These are phyloP conservation scores for Sinocyclocheilus maitianheensis DNA, from an alignment of 2,113 vertebrate species.

Conservation along the genomic window DNA sequence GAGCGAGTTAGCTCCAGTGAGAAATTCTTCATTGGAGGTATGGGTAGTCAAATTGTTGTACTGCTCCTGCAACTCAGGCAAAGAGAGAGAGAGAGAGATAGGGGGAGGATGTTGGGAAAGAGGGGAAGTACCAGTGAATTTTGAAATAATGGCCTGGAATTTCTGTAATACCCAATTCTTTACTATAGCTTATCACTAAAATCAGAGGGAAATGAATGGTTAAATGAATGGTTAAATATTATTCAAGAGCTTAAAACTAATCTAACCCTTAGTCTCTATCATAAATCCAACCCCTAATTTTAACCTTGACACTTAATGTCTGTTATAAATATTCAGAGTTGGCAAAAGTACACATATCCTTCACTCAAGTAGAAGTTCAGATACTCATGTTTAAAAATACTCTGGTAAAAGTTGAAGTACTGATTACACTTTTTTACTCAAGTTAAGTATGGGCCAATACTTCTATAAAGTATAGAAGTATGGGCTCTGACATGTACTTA, in stretches of 20 bases:
- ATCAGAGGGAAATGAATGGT: background rate
- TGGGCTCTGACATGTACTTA: too few relatives aligned
- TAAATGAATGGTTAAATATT: background rate
- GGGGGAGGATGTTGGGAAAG: conserved; percentile 9
- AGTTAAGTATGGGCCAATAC: too few relatives aligned
- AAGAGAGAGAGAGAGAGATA: background rate
- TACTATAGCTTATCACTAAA: background rate
- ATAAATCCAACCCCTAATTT: background rate
- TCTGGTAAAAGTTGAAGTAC: too few relatives aligned
- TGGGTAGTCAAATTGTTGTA: conserved; percentile 74
- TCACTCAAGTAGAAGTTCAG: too few relatives aligned
- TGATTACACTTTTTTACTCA: too few relatives aligned
- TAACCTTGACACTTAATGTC: too few relatives aligned
- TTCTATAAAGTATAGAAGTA: too few relatives aligned
- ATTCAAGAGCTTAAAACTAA: background rate
- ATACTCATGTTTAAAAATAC: too few relatives aligned
- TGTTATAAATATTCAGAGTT: too few relatives aligned
- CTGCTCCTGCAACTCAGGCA: conserved; percentile 65
- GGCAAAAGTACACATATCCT: too few relatives aligned
- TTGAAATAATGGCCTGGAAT: background rate
- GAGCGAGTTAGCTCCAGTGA: conserved; percentile 71
- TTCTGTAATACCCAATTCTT: background rate
- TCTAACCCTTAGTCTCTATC: background rate
- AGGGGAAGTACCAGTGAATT: conserved; percentile 4
- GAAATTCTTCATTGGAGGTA: conserved; percentile 78